These are phyloP conservation scores for Drosophila nigricruria DNA, from an alignment of 2,888 invertebrate genomes.

Conservation along the genomic window DNA sequence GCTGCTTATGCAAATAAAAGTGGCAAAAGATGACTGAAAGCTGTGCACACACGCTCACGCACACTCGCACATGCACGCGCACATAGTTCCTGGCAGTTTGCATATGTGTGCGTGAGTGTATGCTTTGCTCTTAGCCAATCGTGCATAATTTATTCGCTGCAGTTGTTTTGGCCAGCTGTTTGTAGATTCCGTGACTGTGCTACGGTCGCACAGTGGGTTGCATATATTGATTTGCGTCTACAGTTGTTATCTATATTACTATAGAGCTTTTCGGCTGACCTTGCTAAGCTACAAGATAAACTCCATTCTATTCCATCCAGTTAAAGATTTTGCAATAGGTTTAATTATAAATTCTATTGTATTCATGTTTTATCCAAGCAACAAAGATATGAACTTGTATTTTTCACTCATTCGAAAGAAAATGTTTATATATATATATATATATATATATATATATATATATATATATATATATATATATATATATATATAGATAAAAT, in stretches of 20 bases:
- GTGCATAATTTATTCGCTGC: conserved; percentile 69
- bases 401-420: too few relatives aligned
- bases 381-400: too few relatives aligned
- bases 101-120: conserved; percentile 17
- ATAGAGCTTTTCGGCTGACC: not conserved
- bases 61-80: conserved; percentile 19
- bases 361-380: too few relatives aligned
- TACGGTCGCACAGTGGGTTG: conserved; percentile 41
- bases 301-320: too few relatives aligned
- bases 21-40: conserved; percentile 52
- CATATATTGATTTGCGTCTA: not conserved
- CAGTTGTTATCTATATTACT: not conserved
- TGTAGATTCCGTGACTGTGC: conserved; percentile 26
- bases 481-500: too few relatives aligned
- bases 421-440: too few relatives aligned
- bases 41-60: conserved; percentile 18
- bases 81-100: not conserved
- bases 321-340: too few relatives aligned
- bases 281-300: too few relatives aligned
- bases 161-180: conserved; percentile 57
- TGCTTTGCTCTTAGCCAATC: conserved; percentile 31
- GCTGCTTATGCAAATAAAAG: conserved; percentile 70
- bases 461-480: too few relatives aligned
- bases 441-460: too few relatives aligned
- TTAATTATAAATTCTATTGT: too few relatives aligned